Percentiles rank a stretch among this genome's conserved stretches.
Evolutionary conservation across 2,113 vertebrate genomes (phyloP).

Genomic region (Chamaea fasciata): DNA sequence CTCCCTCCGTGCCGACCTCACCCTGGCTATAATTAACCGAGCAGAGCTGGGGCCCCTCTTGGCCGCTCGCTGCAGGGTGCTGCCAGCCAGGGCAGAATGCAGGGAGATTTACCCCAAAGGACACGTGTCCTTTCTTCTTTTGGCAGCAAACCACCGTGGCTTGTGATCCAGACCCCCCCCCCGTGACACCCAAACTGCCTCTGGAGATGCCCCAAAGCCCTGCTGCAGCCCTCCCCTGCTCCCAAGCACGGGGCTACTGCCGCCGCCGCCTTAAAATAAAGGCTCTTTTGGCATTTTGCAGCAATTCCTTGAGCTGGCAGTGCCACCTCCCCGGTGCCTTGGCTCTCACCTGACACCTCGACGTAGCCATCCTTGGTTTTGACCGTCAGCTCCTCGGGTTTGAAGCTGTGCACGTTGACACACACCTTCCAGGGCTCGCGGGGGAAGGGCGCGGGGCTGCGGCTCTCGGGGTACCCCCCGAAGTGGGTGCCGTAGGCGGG

Average conservation of each 20-base stretch:
- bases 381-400: conserved; percentile 87
- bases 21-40: conserved; percentile 34
- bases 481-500: conserved; percentile 78
- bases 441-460: conserved; percentile 73
- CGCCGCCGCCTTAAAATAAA: fast-evolving
- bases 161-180: background rate
- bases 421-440: conserved; percentile 98
- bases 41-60: conserved; percentile 22
- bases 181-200: fast-evolving
- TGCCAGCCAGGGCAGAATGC: fast-evolving
- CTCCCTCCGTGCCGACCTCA: background rate
- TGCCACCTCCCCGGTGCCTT: fast-evolving
- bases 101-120: background rate
- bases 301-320: background rate
- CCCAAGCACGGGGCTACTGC: fast-evolving
- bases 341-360: conserved; percentile 91
- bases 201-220: background rate
- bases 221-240: background rate
- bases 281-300: background rate
- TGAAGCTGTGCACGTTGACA: conserved; percentile 97
- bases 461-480: conserved; percentile 75
- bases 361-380: conserved; percentile 95
- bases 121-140: background rate
- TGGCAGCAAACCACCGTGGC: background rate
- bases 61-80: background rate